Evolutionary conservation across 2,888 invertebrate species (phyloP), one percentile per base, ranked within the genome.

Genomic region (Gymnosoma rotundatum): DNA sequence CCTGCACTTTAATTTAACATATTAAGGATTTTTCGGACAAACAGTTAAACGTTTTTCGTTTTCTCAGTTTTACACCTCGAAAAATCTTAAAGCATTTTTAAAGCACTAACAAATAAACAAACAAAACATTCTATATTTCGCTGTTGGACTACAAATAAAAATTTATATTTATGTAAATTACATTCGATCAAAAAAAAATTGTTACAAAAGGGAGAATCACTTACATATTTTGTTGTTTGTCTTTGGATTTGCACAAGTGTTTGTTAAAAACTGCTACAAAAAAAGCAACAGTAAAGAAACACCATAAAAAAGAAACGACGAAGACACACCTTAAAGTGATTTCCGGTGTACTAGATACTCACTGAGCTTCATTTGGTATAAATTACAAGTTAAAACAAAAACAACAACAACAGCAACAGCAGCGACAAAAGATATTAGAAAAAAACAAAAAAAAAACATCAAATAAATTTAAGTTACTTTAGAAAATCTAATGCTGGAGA

Each of bases 291-390:
- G 50, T 16, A 21, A 54, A 63, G 16, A 54, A 48, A 38, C 9
- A 52, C 9, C 32, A 32, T 32, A 61, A 67, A 74, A 75, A 61
- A 54, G 32, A 56, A 48, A 86, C 83, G 66, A 70, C 80, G 58
- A 56, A 60, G 90, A 88, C 90, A 86, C 90, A 90, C 90, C 90
- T 90, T 89, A 88, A 88, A 89, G 86, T 87, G 88, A 89, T 90
- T 90, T 90, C 90, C 90, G 90, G 90, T 90, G 90, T 89, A 90
- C 90, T 88, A 90, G 88, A 89, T 90, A 90, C 88, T 90, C 90
- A 90, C 85, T 88, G 90, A 87, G 88, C 88, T 89, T 87, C 86
- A 89, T n/a, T 48, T 48, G 50, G 48, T 87, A 61, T 67, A 70
- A 63, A 52, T 45, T 70, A 60, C 38, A 67, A 78, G 48, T 48